These are phyloP conservation scores for Orchesella flavescens DNA, from an alignment of 2,888 invertebrate genomes.

Conservation along the genomic window DNA sequence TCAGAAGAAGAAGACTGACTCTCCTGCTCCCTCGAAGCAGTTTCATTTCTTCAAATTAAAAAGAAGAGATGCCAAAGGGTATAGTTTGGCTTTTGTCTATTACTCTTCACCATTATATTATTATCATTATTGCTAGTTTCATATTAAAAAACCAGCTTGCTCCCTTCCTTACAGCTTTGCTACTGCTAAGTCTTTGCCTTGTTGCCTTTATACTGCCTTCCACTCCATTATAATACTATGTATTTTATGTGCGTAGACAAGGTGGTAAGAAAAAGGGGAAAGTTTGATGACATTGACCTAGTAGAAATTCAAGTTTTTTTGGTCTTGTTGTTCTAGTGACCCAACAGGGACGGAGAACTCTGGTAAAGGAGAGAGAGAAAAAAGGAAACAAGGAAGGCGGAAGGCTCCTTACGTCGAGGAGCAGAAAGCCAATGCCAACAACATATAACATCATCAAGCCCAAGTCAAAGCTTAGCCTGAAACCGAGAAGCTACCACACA, in stretches of 20 bases:
- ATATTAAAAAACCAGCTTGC: background rate
- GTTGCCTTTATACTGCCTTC: background rate
- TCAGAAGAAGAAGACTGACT: too few species aligned
- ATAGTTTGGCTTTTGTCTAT: too few species aligned
- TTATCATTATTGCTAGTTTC: too few species aligned
- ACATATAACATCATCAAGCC: too few species aligned
- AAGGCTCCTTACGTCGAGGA: constrained; percentile 24
- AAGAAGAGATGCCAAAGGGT: too few species aligned
- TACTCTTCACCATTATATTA: too few species aligned
- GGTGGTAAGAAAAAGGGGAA: constrained; percentile 59
- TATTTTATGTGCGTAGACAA: too few species aligned
- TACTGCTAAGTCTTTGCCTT: background rate
- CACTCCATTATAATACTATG: background rate
- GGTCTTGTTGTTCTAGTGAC: constrained; percentile 72
- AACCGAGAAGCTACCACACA: background rate
- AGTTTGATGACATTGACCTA: constrained; percentile 72
- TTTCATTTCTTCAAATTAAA: too few species aligned
- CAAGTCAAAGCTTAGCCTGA: constrained; percentile 5
- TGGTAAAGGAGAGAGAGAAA: constrained; percentile 8
- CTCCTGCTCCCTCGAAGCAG: too few species aligned
- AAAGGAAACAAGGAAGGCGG: constrained; percentile 9
- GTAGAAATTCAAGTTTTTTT: constrained; percentile 71
- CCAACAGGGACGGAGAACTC: constrained; percentile 44
- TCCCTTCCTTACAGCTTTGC: background rate
- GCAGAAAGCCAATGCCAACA: constrained; percentile 39